Percentiles rank a stretch among this genome's conserved stretches.
Conservation (phyloP, 2,113 vertebrate species). For the Cyphotilapia sp. region DNA sequence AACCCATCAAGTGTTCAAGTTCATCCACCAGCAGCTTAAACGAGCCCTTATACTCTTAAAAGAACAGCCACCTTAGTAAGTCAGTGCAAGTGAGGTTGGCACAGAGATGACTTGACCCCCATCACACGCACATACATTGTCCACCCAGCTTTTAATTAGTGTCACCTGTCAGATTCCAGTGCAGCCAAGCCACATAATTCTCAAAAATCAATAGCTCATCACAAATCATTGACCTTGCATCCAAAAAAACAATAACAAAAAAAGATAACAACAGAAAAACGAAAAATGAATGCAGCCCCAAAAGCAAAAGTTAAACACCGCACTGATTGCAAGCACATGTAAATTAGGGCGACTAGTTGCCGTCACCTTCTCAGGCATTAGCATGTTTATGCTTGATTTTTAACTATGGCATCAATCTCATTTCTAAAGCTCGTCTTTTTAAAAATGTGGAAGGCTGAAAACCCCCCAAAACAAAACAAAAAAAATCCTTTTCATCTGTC, state of each 20-base stretch:
- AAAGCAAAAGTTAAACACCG: conserved; percentile 35
- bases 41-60: neutral
- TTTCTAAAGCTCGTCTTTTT: neutral
- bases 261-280: neutral
- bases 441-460: neutral
- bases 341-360: conserved; percentile 33
- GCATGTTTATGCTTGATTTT: conserved; percentile 38
- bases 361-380: conserved; percentile 39
- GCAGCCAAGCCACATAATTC: conserved; percentile 21
- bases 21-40: neutral
- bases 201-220: neutral
- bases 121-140: neutral
- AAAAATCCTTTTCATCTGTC: neutral
- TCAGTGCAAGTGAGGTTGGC: conserved; percentile 13
- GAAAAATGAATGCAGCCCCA: conserved; percentile 12
- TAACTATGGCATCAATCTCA: conserved; percentile 24
- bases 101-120: neutral
- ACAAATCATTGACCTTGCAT: conserved; percentile 22
- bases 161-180: conserved; percentile 66
- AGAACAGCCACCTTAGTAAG: neutral
- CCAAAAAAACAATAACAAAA: neutral
- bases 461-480: neutral
- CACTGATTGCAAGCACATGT: conserved; percentile 37
- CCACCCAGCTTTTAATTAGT: conserved; percentile 48
- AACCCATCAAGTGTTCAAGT: neutral